Evolutionary conservation across 2,888 invertebrate genomes (phyloP).

Genomic region (Dynastes tityus): DNA sequence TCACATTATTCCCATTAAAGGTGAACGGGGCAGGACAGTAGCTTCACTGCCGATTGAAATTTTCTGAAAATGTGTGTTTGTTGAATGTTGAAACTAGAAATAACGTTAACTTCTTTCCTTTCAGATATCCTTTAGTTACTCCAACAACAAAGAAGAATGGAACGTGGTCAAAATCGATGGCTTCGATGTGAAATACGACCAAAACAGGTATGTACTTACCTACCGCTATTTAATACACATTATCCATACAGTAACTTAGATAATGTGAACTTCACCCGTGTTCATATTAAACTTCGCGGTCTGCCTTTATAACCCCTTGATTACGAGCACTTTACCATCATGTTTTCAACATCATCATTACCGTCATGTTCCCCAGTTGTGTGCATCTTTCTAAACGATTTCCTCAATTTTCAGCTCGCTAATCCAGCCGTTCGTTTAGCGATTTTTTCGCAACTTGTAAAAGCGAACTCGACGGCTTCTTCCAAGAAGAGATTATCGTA

Average conservation of each 20-base stretch:
- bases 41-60: no score
- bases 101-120: constrained; percentile 58
- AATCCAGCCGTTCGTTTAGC: background rate
- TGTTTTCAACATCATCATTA: constrained; percentile 7
- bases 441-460: background rate
- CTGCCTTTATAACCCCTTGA: background rate
- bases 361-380: background rate
- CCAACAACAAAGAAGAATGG: constrained; percentile 85
- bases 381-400: constrained; percentile 33
- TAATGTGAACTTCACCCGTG: background rate
- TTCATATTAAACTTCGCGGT: background rate
- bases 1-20: no score
- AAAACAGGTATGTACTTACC: constrained; percentile 79
- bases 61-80: no score
- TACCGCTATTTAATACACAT: background rate
- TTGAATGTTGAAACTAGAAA: no score
- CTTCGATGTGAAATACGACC: constrained; percentile 85
- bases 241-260: background rate
- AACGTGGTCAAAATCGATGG: constrained; percentile 91
- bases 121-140: constrained; percentile 92
- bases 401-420: constrained; percentile 27
- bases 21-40: no score
- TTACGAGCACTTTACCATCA: constrained; percentile 17
- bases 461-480: background rate
- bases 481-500: constrained; percentile 8